Evolutionary conservation across 2,113 vertebrate species (phyloP).

Genomic region (Aspiorhynchus laticeps): DNA sequence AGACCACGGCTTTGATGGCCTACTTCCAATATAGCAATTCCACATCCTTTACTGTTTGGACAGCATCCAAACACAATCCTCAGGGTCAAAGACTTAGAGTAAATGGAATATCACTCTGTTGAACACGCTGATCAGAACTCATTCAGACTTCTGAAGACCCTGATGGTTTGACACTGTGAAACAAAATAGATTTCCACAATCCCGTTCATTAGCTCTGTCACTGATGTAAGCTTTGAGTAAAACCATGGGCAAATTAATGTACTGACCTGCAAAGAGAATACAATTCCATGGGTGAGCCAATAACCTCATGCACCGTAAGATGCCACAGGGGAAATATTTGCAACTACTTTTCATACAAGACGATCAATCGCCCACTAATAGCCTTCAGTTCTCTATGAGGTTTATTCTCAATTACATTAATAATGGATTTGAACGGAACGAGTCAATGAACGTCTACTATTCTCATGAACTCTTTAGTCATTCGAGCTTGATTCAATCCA

Average conservation of each 20-base stretch:
- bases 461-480: background rate
- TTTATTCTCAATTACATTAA: constrained; percentile 39
- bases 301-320: background rate
- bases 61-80: constrained; percentile 22
- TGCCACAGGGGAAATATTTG: constrained; percentile 48
- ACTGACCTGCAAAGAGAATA: constrained; percentile 28
- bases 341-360: constrained; percentile 24
- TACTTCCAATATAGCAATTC: constrained; percentile 21
- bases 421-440: constrained; percentile 8
- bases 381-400: constrained; percentile 4
- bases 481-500: background rate
- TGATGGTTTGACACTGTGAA: background rate
- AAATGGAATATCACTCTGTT: constrained; percentile 19
- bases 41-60: constrained; percentile 35
- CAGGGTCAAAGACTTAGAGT: constrained; percentile 36
- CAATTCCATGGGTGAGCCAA: background rate
- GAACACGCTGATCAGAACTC: constrained; percentile 34
- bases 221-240: background rate
- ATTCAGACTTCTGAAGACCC: constrained; percentile 8
- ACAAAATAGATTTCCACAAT: background rate
- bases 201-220: background rate
- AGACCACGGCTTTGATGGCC: background rate
- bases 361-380: constrained; percentile 29
- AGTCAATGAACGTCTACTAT: background rate
- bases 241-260: background rate